phyloP scores from a whole-genome alignment of 2,113 vertebrate genomes.

The Labeo rohita region DNA sequence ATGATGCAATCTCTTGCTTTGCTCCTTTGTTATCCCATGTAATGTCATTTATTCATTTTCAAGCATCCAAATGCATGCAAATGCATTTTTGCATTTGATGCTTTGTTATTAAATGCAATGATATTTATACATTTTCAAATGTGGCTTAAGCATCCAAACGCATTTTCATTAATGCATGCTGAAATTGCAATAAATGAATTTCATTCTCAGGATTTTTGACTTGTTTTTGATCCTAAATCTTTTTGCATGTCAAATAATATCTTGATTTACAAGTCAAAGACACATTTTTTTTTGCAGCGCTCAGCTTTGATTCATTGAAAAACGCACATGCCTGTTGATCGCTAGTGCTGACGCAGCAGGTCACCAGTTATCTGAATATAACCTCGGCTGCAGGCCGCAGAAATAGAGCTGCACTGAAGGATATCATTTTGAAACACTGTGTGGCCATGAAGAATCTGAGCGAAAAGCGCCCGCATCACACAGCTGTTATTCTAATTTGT shows the following conservation, averaged over 20 bases:
- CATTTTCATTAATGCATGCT: too few relatives aligned
- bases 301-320: background rate
- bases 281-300: too few relatives aligned
- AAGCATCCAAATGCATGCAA: background rate
- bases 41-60: background rate
- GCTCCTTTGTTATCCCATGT: background rate
- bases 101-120: too few relatives aligned
- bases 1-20: background rate
- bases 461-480: slow-evolving; percentile 51
- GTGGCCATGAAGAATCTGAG: slow-evolving; percentile 47
- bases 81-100: too few relatives aligned
- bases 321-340: slow-evolving; percentile 15
- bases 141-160: too few relatives aligned
- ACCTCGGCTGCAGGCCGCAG: background rate
- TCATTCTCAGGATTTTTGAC: too few relatives aligned
- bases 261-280: too few relatives aligned
- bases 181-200: too few relatives aligned
- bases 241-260: too few relatives aligned
- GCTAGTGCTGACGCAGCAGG: background rate
- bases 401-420: slow-evolving; percentile 10
- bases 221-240: too few relatives aligned
- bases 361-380: slow-evolving; percentile 35
- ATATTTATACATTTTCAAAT: too few relatives aligned
- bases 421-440: slow-evolving; percentile 39
- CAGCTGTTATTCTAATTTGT: slow-evolving; percentile 64